These are phyloP conservation scores for Cacoxenus indagator DNA, from an alignment of 2,888 invertebrate genomes.

Conservation along the genomic window DNA sequence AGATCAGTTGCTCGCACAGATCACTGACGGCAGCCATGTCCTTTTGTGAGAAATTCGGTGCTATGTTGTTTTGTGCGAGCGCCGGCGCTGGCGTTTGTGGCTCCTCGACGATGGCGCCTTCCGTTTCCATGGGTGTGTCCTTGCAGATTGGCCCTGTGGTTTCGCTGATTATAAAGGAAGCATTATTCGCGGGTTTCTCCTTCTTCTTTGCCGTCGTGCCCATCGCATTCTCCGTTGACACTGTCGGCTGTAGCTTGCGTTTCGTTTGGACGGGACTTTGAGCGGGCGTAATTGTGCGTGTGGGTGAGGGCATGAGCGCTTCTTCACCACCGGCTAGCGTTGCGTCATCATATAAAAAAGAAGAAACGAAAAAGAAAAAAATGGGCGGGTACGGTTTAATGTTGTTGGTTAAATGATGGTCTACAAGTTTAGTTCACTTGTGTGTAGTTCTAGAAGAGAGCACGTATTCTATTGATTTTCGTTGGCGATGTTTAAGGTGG, in stretches of 20 bases:
- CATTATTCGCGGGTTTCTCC: constrained; percentile 72
- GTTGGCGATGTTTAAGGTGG: neutral
- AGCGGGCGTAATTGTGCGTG: constrained; percentile 73
- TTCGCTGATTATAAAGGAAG: constrained; percentile 50
- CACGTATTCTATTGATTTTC: neutral
- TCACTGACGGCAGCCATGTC: constrained; percentile 65
- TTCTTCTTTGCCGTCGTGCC: constrained; percentile 77
- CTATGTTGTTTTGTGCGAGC: constrained; percentile 9
- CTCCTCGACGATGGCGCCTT: constrained; percentile 48
- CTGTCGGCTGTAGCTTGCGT: constrained; percentile 82
- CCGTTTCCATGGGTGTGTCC: constrained; percentile 58
- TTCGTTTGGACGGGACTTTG: constrained; percentile 76
- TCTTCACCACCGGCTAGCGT: constrained; percentile 70
- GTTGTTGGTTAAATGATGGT: constrained; percentile 51
- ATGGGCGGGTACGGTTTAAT: constrained; percentile 46
- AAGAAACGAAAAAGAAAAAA: constrained; percentile 46
- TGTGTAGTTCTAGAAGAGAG: constrained; percentile 32
- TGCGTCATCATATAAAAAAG: constrained; percentile 1
- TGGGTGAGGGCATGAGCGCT: constrained; percentile 75
- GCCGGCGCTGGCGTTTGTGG: constrained; percentile 29
- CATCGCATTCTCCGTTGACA: constrained; percentile 77
- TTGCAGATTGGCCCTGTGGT: constrained; percentile 32
- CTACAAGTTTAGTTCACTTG: constrained; percentile 58
- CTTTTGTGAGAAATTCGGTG: constrained; percentile 52
- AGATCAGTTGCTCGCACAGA: constrained; percentile 66